Percentiles rank a stretch among this genome's conserved stretches.
phyloP scores from a whole-genome alignment of 2,113 vertebrate species.

The Rhinichthys klamathensis region DNA sequence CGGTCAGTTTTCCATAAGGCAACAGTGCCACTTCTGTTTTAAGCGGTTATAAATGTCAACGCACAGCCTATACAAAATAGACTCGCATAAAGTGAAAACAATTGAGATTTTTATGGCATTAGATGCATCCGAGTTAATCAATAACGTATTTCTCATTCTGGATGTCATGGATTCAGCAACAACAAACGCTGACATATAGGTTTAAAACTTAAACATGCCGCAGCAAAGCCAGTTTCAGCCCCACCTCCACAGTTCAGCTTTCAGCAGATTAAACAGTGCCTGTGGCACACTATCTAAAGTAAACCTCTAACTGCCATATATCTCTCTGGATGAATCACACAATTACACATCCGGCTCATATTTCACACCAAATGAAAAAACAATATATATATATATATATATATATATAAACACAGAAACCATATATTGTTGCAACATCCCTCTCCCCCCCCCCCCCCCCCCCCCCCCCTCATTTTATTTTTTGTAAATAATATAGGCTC shows the following conservation, averaged over 20 bases:
- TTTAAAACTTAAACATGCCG: background rate
- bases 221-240: conserved; percentile 9
- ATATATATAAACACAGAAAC: too few relatives aligned
- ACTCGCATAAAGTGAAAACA: background rate
- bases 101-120: background rate
- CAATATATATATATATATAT: too few relatives aligned
- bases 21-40: conserved; percentile 7
- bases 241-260: background rate
- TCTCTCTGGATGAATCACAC: background rate
- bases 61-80: background rate
- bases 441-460: too few relatives aligned
- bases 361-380: background rate
- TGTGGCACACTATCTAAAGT: conserved; percentile 1
- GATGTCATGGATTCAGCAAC: background rate
- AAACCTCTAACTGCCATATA: background rate
- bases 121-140: background rate
- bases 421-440: too few relatives aligned
- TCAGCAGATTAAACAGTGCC: conserved; percentile 15
- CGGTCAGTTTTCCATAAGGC: background rate
- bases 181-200: background rate
- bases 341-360: background rate
- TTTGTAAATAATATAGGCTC: too few relatives aligned
- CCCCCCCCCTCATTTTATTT: too few relatives aligned
- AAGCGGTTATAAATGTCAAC: background rate
- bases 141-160: background rate